These are phyloP conservation scores for Drosophila sulfurigaster DNA, from an alignment of 1,140 invertebrate species.

Conservation along the genomic window DNA sequence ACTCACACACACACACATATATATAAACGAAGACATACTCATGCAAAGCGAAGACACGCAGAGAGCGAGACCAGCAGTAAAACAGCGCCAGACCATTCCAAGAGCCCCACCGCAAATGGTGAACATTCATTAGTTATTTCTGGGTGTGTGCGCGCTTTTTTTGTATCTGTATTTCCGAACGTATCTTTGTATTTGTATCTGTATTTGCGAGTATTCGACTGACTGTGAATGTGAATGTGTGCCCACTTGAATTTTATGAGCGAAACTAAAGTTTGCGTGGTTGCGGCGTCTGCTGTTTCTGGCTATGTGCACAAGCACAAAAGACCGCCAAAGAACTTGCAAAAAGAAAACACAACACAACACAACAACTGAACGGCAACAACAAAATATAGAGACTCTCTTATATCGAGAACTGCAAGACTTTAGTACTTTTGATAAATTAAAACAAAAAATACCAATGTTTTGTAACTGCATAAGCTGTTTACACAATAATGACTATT, in stretches of 20 bases:
- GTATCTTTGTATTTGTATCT: conserved; percentile 32
- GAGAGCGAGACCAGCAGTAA: conserved; percentile 23
- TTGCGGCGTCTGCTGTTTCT: conserved; percentile 38
- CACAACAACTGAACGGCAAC: not conserved
- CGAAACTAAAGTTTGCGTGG: conserved; percentile 66
- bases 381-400: not conserved
- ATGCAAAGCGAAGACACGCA: not conserved
- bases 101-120: conserved; percentile 38
- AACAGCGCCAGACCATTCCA: conserved; percentile 50
- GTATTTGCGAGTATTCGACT: conserved; percentile 28
- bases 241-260: conserved; percentile 67
- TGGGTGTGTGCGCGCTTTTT: conserved; percentile 33
- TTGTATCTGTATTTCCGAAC: conserved; percentile 31
- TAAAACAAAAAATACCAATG: too few species aligned
- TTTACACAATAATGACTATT: not conserved
- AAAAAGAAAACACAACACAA: conserved; percentile 41
- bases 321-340: conserved; percentile 53
- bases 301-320: conserved; percentile 44
- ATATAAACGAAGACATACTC: not conserved
- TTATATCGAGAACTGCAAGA: not conserved
- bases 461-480: not conserved
- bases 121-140: conserved; percentile 64
- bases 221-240: conserved; percentile 7
- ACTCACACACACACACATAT: conserved; percentile 13
- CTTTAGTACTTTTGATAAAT: not conserved